Evolutionary conservation across 2,797 vertebrate species (phyloP).

Genomic region (Coluber constrictor): DNA sequence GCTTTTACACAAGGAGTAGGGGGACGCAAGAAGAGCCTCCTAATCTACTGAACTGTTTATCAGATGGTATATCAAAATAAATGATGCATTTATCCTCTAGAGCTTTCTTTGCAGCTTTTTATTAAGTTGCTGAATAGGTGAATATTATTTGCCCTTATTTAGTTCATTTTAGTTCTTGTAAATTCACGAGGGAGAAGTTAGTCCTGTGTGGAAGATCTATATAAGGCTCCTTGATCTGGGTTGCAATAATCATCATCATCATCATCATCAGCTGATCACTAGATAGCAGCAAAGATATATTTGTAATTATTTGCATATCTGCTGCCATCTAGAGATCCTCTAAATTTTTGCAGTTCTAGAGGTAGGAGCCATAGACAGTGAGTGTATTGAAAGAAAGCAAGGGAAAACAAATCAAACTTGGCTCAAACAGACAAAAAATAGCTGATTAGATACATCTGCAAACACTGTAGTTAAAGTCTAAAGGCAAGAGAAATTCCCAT

Average conservation of each 20-base stretch:
- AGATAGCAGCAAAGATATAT: neutral
- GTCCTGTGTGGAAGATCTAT: no score
- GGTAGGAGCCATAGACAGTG: neutral
- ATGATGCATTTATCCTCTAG: neutral
- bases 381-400: neutral
- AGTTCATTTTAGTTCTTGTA: neutral
- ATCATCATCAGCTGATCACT: neutral
- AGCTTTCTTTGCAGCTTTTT: neutral
- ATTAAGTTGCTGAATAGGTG: neutral
- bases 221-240: no score
- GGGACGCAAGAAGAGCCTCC: neutral
- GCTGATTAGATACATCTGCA: neutral
- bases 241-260: no score
- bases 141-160: no score
- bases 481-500: neutral
- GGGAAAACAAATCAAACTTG: neutral
- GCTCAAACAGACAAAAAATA: neutral
- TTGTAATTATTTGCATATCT: neutral
- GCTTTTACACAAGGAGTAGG: neutral
- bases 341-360: neutral
- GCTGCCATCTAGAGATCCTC: neutral
- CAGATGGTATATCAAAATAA: neutral
- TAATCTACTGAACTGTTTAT: neutral
- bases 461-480: neutral
- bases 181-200: neutral